Evolutionary conservation across 2,113 vertebrate genomes (phyloP), one percentile per base, ranked within the genome.

Genomic region (Hyaena hyaena): DNA sequence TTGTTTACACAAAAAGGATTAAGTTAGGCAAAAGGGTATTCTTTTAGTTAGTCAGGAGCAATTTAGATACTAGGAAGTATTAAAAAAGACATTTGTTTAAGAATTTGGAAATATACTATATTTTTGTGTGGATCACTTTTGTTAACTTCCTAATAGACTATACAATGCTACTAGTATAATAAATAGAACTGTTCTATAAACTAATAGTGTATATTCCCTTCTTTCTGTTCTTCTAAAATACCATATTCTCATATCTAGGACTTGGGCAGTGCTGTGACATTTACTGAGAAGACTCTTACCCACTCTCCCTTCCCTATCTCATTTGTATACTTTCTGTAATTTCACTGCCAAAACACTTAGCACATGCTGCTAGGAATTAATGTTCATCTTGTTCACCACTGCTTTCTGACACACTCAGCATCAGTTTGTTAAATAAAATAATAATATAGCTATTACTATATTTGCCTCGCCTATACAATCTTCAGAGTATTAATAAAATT

Each of bases 401-500:
- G 7, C 80, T 95, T 88, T 76, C 74, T 9, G 85, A 19, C 15
- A 85, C 48, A 55, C 19, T 87, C 81, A 68, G n/a, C 50, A 55
- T 39, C 10, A 10, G 12, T 77, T 93, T 96, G 17, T 74, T 84
- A 85, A 92, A 65, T 53, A 90, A 88, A 84, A 53, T 69, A 24
- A 80, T 68, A 31, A 84, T 45, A 1, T 66, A 7, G 71, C 33
- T 84, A 16, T 96, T 77, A 6, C 69, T 88, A 3, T 93, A 63
- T 92, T 69, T 80, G 33, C 55, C 39, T 86, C 45, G 5, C 33
- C 2, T 85, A 35, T 94, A 63, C 73, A 90, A 82, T 65, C 23
- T 87, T 93, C 21, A 89, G 39, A 89, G 14, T 66, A 77, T 66
- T n/a, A 90, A 23, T 73, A 66, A 82, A 92, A 82, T 90, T 90